These are phyloP conservation scores for Drosophila funebris DNA, from an alignment of 1,140 invertebrate species.

Conservation along the genomic window DNA sequence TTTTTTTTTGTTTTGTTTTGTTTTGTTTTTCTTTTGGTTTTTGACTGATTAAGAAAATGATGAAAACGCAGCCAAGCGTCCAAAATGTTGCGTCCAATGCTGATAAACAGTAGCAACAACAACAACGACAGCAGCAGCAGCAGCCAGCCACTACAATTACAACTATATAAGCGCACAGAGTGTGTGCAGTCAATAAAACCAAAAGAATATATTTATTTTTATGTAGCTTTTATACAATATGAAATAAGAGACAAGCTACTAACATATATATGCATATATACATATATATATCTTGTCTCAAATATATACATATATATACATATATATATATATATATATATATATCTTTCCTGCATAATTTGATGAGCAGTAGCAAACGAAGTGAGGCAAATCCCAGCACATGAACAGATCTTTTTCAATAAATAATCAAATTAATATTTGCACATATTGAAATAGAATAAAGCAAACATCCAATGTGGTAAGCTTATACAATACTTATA, in stretches of 20 bases:
- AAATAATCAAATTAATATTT: too few relatives aligned
- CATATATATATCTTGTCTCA: too few relatives aligned
- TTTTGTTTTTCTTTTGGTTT: slow-evolving; percentile 31
- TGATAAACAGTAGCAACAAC: slow-evolving; percentile 54
- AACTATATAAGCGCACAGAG: slow-evolving; percentile 23
- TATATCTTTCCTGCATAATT: too few relatives aligned
- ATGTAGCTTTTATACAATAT: not conserved
- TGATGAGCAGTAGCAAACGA: too few relatives aligned
- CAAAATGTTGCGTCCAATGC: slow-evolving; percentile 48
- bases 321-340: too few relatives aligned
- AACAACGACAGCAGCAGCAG: slow-evolving; percentile 25
- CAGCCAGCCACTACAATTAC: slow-evolving; percentile 21
- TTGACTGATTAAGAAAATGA: slow-evolving; percentile 75
- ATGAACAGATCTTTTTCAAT: too few relatives aligned
- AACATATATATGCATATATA: too few relatives aligned
- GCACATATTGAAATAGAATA: too few relatives aligned
- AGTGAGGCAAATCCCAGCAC: too few relatives aligned
- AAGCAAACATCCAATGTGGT: too few relatives aligned
- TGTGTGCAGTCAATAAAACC: slow-evolving; percentile 65
- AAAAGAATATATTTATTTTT: slow-evolving; percentile 45
- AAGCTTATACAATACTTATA: too few relatives aligned
- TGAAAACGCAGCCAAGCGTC: slow-evolving; percentile 70
- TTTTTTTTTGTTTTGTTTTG: slow-evolving; percentile 12
- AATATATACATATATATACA: too few relatives aligned
- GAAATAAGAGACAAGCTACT: not conserved